Evolutionary conservation across 2,888 invertebrate genomes (phyloP).

Genomic region (Gisinianus flammeolus): DNA sequence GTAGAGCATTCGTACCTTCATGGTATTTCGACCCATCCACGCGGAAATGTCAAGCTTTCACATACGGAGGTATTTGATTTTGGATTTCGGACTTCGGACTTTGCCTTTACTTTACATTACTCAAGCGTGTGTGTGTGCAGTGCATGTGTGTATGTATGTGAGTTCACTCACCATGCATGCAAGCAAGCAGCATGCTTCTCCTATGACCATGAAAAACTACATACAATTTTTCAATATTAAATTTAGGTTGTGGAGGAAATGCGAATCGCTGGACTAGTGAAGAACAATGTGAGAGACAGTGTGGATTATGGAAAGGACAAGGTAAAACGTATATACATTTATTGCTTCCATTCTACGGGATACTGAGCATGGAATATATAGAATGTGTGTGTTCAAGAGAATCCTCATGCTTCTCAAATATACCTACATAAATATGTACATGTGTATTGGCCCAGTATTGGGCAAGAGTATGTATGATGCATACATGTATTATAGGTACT

Average conservation of each 20-base stretch:
- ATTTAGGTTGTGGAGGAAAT: constrained; percentile 70
- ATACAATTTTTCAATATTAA: too few species aligned
- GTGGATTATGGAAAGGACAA: constrained; percentile 74
- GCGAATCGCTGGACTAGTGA: constrained; percentile 75
- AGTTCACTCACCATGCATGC: neutral
- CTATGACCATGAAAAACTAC: too few species aligned
- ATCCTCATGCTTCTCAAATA: too few species aligned
- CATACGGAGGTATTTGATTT: constrained; percentile 60
- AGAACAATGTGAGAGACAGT: constrained; percentile 75
- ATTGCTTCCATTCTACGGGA: neutral
- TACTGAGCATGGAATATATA: too few species aligned
- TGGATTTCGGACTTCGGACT: neutral
- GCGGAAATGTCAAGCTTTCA: constrained; percentile 43
- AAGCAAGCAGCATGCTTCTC: too few species aligned
- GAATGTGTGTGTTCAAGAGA: too few species aligned
- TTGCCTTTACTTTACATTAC: neutral
- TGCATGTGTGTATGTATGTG: too few species aligned
- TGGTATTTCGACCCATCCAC: constrained; percentile 74
- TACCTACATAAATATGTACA: too few species aligned
- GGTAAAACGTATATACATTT: constrained; percentile 65
- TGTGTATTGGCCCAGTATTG: too few species aligned
- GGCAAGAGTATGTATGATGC: neutral
- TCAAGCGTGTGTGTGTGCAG: too few species aligned
- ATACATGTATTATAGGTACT: neutral
- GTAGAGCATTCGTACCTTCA: constrained; percentile 67